A percentile compares a stretch with the other conserved stretches of the same genome.
Evolutionary conservation across 2,888 invertebrate species (phyloP).

Genomic region (Deilephila porcellus): DNA sequence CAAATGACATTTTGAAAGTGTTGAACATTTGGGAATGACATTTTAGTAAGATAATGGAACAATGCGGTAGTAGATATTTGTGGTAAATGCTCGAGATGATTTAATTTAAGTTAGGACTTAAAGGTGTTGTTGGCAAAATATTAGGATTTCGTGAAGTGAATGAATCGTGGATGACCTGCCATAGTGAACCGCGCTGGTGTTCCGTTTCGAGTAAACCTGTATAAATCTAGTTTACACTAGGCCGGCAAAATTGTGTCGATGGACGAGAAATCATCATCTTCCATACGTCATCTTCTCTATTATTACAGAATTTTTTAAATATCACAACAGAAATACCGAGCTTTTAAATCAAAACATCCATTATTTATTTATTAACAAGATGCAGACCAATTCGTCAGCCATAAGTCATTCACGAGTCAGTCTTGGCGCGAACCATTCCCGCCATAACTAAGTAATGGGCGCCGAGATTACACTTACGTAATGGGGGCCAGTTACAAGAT

Average conservation of each 20-base stretch:
- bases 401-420: slow-evolving; percentile 6
- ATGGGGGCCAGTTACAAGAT: slow-evolving; percentile 44
- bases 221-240: too few relatives aligned
- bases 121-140: too few relatives aligned
- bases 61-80: neutral
- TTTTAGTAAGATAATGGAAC: neutral
- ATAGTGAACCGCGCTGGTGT: too few relatives aligned
- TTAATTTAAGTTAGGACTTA: neutral
- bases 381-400: neutral
- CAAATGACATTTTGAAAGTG: slow-evolving; percentile 21
- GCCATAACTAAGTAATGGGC: slow-evolving; percentile 36
- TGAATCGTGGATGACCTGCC: too few relatives aligned
- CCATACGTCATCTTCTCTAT: too few relatives aligned
- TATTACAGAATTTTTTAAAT: neutral
- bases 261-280: too few relatives aligned
- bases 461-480: slow-evolving; percentile 49
- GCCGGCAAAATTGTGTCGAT: too few relatives aligned
- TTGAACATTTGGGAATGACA: slow-evolving; percentile 1
- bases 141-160: too few relatives aligned
- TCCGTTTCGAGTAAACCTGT: too few relatives aligned
- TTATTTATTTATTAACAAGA: neutral
- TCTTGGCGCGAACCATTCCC: slow-evolving; percentile 17
- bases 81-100: neutral
- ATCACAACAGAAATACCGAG: neutral
- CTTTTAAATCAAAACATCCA: neutral